Evolutionary conservation across 2,888 invertebrate genomes (phyloP), one percentile per base, ranked within the genome.

Genomic region (Thelaira solivaga): DNA sequence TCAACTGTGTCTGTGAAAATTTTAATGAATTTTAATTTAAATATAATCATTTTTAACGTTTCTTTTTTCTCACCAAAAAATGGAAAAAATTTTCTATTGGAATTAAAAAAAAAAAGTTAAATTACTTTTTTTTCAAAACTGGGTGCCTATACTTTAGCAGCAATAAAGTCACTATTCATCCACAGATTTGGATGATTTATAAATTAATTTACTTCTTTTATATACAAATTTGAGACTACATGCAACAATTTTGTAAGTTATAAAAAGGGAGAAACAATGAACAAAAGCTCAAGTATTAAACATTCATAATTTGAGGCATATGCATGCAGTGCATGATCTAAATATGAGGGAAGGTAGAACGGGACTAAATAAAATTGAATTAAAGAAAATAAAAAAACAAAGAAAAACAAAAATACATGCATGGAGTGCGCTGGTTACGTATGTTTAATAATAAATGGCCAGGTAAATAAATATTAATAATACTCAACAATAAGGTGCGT

Each of bases 401-500:
- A 29, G 18, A 45, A 55, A 20, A 1, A 26, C 4, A 18, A 43
- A 2, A 5, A 1, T 24, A 29, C 36, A n/a, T n/a, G n/a, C n/a
- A 67, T 29, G 22, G 49, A 43, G 65, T 24, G 59, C 41, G 39
- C 20, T 51, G 43, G 53, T 29, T 39, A 61, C 67, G 61, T 67
- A 67, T 74, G 51, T 31, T 65, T 67, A n/a, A 67, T 74, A 67
- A 68, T 74, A 45, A 67, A 67, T 61, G 67, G 45, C 18, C 43
- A 47, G 51, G 59, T 67, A 74, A 53, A 74, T 68, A 74, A 61
- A 68, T 74, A 74, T 74, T 68, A 67, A 61, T 74, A 61, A 74
- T 74, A 61, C 74, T 67, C 74, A 68, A 61, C 74, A 67, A 74
- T 74, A 67, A 53, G 74, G 67, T 74, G 74, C 74, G 74, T 74